Conservation (phyloP, 2,888 invertebrate species). For the Leptinotarsa peninsularis region DNA sequence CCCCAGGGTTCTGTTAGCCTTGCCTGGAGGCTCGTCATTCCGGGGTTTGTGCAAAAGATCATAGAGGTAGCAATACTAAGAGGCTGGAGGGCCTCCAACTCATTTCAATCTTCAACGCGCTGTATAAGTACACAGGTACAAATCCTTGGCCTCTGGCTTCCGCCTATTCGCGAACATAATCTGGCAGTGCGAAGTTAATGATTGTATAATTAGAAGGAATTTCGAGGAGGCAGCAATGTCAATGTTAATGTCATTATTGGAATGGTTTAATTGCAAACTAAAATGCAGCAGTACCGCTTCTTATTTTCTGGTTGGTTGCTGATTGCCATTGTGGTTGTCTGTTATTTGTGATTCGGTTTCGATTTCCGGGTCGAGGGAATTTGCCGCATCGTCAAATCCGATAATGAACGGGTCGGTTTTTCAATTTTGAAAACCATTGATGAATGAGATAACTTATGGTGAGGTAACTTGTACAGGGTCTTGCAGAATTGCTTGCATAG, state of each 20-base stretch:
- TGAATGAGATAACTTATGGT: too few species aligned
- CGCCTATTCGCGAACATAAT: not conserved
- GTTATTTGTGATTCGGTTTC: conserved; percentile 1
- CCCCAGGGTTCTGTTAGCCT: too few species aligned
- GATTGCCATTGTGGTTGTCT: conserved; percentile 6
- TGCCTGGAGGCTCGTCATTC: too few species aligned
- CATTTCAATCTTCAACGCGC: not conserved
- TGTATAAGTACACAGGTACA: not conserved
- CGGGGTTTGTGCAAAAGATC: too few species aligned
- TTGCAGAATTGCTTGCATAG: too few species aligned
- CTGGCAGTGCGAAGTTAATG: conserved; percentile 23
- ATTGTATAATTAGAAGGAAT: conserved; percentile 37
- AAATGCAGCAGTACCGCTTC: conserved; percentile 20
- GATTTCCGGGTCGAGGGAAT: conserved; percentile 7
- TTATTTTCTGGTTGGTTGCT: conserved; percentile 30
- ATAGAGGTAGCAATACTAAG: too few species aligned
- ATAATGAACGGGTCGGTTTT: not conserved
- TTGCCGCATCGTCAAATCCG: not conserved
- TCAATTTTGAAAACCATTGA: not conserved
- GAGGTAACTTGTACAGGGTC: too few species aligned
- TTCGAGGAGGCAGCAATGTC: conserved; percentile 38
- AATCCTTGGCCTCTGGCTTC: not conserved
- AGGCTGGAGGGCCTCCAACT: too few species aligned
- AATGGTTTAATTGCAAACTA: conserved; percentile 14
- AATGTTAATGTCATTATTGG: conserved; percentile 31